phyloP scores from a whole-genome alignment of 2,797 vertebrate species.

The Ctenosaura bakeri region DNA sequence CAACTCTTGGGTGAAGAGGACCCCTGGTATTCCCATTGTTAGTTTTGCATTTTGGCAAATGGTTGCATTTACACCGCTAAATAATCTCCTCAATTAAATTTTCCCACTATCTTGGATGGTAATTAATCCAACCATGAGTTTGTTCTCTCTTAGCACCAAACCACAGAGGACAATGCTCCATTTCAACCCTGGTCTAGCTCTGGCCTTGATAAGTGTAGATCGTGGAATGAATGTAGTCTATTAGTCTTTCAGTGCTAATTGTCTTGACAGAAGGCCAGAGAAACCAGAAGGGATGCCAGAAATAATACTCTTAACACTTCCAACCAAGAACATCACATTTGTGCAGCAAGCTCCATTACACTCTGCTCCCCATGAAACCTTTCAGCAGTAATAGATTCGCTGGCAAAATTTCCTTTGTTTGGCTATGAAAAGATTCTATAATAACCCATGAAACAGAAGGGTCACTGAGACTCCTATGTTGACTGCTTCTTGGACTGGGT shows the following conservation, averaged over 20 bases:
- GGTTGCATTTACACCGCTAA: background rate
- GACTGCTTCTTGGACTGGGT: slow-evolving; percentile 22
- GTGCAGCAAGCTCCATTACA: background rate
- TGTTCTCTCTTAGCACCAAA: background rate
- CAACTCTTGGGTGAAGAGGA: background rate
- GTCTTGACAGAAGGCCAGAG: slow-evolving; percentile 25
- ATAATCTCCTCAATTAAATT: background rate
- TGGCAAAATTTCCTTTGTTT: slow-evolving; percentile 27
- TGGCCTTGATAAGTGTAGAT: background rate
- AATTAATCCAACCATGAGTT: background rate
- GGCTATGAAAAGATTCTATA: slow-evolving; percentile 10
- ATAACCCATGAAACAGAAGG: background rate
- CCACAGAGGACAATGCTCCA: background rate
- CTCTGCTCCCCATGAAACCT: slow-evolving; percentile 24
- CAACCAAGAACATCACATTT: slow-evolving; percentile 30
- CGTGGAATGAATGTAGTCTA: background rate
- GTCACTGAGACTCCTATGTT: accelerated
- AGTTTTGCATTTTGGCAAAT: background rate
- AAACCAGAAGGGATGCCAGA: slow-evolving; percentile 18
- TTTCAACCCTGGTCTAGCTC: background rate
- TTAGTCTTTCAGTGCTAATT: slow-evolving; percentile 24
- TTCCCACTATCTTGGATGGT: background rate
- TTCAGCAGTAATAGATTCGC: slow-evolving; percentile 17
- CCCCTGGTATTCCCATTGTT: background rate
- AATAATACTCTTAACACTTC: background rate